phyloP scores from a whole-genome alignment of 2,797 vertebrate genomes.

The Enteromius treurensis region DNA sequence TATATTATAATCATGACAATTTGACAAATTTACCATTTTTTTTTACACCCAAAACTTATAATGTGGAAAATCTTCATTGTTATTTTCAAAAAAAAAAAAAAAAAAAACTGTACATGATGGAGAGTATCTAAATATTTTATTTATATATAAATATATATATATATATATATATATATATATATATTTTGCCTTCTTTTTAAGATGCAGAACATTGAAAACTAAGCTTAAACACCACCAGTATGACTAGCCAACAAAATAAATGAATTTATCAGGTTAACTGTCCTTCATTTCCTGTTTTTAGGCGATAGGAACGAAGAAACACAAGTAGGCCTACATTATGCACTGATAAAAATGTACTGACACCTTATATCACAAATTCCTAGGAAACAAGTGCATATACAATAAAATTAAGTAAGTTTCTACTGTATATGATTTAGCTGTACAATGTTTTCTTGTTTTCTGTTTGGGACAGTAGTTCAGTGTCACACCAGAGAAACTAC shows the following conservation, averaged over 20 bases:
- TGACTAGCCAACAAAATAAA: not conserved
- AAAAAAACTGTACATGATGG: not conserved
- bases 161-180: no score
- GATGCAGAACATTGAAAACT: not conserved
- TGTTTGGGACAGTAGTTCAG: not conserved
- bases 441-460: not conserved
- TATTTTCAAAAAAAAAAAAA: no score
- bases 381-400: not conserved
- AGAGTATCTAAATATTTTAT: not conserved
- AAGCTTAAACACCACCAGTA: not conserved
- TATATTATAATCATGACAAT: not conserved
- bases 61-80: not conserved
- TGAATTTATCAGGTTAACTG: not conserved
- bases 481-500: conserved; percentile 6
- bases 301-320: not conserved
- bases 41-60: not conserved
- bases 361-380: not conserved
- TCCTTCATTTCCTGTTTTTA: not conserved
- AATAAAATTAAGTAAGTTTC: not conserved
- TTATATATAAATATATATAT: no score
- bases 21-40: not conserved
- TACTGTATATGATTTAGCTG: not conserved
- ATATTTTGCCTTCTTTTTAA: not conserved
- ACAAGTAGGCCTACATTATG: not conserved
- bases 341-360: not conserved